Evolutionary conservation across 2,888 invertebrate genomes (phyloP).

Genomic region (Ferrisia virgata): DNA sequence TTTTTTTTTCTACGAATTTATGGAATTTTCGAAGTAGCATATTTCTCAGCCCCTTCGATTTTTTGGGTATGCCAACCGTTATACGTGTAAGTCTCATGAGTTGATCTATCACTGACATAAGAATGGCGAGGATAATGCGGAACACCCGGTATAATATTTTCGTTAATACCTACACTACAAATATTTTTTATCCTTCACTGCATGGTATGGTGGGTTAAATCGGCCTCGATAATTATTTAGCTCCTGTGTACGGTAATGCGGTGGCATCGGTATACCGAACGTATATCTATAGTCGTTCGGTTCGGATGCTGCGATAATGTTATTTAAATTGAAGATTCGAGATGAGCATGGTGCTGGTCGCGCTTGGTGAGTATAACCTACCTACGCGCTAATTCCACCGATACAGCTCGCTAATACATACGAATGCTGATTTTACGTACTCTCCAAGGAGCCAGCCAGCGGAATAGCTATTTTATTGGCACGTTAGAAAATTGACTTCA

Average conservation of each 20-base stretch:
- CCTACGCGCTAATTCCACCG: background rate
- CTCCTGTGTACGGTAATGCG: background rate
- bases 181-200: background rate
- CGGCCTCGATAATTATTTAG: background rate
- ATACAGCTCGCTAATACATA: background rate
- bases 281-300: background rate
- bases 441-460: background rate
- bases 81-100: no score
- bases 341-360: background rate
- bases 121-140: no score
- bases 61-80: no score
- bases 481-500: slow-evolving; percentile 41
- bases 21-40: no score
- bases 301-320: background rate
- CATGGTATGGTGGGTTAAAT: background rate
- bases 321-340: slow-evolving; percentile 5
- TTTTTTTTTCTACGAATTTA: no score
- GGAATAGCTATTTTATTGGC: slow-evolving; percentile 33
- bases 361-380: no score
- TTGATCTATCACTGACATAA: no score
- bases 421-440: background rate
- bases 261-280: no score
- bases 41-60: no score
- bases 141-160: no score
- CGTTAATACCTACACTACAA: no score